These are phyloP conservation scores for Andrena praecox DNA, from an alignment of 2,888 invertebrate species.

Conservation along the genomic window DNA sequence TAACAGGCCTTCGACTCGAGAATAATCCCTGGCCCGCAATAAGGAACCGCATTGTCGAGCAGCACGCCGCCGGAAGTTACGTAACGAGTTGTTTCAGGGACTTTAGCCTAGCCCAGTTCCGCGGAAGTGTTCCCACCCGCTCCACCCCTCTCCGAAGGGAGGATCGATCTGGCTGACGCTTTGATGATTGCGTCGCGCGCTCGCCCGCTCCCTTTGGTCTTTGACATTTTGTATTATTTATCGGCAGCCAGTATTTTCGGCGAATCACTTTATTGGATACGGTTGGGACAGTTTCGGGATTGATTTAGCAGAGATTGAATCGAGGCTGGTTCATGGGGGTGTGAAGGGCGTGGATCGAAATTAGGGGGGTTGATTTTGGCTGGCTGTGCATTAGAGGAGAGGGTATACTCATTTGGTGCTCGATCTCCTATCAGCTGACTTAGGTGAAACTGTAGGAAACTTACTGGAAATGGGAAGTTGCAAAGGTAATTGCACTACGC, in stretches of 20 bases:
- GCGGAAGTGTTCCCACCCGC: conserved; percentile 41
- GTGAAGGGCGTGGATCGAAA: neutral
- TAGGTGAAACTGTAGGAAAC: too few species aligned
- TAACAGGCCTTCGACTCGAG: conserved; percentile 4
- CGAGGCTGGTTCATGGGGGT: neutral
- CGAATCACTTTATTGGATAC: conserved; percentile 13
- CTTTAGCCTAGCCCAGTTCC: conserved; percentile 60
- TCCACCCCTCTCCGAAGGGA: conserved; percentile 12
- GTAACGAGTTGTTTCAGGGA: conserved; percentile 64
- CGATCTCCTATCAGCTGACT: too few species aligned
- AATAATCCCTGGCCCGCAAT: conserved; percentile 42
- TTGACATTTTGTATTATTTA: conserved; percentile 45
- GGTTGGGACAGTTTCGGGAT: neutral
- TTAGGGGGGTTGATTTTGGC: neutral
- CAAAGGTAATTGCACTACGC: too few species aligned
- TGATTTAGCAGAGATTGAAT: neutral
- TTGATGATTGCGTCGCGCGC: conserved; percentile 46
- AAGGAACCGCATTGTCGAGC: conserved; percentile 54
- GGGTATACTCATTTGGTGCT: neutral
- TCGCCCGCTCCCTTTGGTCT: conserved; percentile 8
- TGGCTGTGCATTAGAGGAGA: neutral
- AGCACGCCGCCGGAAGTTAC: conserved; percentile 52
- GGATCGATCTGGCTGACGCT: conserved; percentile 52
- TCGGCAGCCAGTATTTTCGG: conserved; percentile 25
- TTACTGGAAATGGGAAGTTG: too few species aligned